A percentile compares a stretch with the other conserved stretches of the same genome.
phyloP scores from a whole-genome alignment of 1,140 invertebrate genomes.

The Drosophila ananassae region DNA sequence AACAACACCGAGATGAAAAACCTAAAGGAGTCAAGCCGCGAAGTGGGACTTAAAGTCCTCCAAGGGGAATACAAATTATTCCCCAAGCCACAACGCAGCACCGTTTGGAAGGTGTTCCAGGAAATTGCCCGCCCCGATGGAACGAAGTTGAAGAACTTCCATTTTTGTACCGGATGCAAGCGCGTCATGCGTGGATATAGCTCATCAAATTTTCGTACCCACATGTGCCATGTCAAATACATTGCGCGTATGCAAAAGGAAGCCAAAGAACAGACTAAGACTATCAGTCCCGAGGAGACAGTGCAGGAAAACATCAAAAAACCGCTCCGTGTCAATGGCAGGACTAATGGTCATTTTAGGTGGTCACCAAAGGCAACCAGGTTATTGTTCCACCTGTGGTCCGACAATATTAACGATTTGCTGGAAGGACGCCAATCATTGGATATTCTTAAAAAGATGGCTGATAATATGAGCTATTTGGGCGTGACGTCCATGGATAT shows the following conservation, averaged over 20 bases:
- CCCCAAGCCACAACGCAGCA: slow-evolving; percentile 41
- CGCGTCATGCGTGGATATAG: slow-evolving; percentile 8
- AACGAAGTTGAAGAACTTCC: slow-evolving; percentile 42
- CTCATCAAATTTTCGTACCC: slow-evolving; percentile 23
- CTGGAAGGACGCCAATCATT: neutral
- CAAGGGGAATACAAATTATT: slow-evolving; percentile 49
- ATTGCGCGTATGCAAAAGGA: neutral
- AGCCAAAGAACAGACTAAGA: neutral
- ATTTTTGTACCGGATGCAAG: slow-evolving; percentile 41
- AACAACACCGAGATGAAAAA: neutral
- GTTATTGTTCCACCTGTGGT: slow-evolving; percentile 43
- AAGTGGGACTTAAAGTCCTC: slow-evolving; percentile 49
- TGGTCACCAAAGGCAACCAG: slow-evolving; percentile 31
- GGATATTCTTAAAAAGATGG: slow-evolving; percentile 40
- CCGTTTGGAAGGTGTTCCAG: slow-evolving; percentile 59
- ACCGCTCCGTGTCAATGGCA: neutral
- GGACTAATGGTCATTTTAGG: neutral
- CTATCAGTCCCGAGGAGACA: neutral
- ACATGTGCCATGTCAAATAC: slow-evolving; percentile 27
- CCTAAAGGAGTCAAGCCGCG: slow-evolving; percentile 4
- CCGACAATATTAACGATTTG: slow-evolving; percentile 13
- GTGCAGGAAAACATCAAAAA: neutral
- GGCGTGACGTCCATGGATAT: slow-evolving; percentile 28
- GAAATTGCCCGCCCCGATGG: slow-evolving; percentile 58
- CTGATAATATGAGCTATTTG: slow-evolving; percentile 25